phyloP scores from a whole-genome alignment of 2,888 invertebrate genomes.

The Lepidochrysops patricia region DNA sequence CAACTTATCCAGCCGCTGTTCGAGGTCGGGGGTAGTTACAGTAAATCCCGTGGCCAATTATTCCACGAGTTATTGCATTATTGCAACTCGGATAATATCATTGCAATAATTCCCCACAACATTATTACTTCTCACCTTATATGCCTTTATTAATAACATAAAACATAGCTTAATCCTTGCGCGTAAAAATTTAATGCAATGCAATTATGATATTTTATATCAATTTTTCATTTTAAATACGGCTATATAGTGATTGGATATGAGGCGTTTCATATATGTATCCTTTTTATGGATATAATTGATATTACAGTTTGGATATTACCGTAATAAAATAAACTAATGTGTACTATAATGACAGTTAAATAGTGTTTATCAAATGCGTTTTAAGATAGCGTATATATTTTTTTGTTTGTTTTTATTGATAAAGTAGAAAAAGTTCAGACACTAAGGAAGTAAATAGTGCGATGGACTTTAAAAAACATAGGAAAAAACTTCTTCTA shows the following conservation, averaged over 20 bases:
- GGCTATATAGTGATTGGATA: not conserved
- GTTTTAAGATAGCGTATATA: too few species aligned
- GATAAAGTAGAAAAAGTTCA: too few species aligned
- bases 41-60: slow-evolving; percentile 44
- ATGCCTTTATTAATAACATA: slow-evolving; percentile 19
- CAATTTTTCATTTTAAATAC: not conserved
- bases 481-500: too few species aligned
- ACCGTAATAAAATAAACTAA: not conserved
- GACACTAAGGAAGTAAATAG: too few species aligned
- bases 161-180: not conserved
- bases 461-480: too few species aligned
- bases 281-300: not conserved
- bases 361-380: too few species aligned
- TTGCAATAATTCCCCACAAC: slow-evolving; percentile 27
- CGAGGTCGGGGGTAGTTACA: slow-evolving; percentile 32
- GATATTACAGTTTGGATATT: not conserved
- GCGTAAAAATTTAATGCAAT: not conserved
- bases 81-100: slow-evolving; percentile 24
- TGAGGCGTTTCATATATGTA: not conserved
- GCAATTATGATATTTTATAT: not conserved
- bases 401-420: too few species aligned
- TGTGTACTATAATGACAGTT: not conserved
- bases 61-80: slow-evolving; percentile 35
- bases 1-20: not conserved
- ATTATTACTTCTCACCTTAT: slow-evolving; percentile 26